These are phyloP conservation scores for Holothuria leucospilota DNA, from an alignment of 53 echinoderm and acorn worm genomes.

Conservation along the genomic window DNA sequence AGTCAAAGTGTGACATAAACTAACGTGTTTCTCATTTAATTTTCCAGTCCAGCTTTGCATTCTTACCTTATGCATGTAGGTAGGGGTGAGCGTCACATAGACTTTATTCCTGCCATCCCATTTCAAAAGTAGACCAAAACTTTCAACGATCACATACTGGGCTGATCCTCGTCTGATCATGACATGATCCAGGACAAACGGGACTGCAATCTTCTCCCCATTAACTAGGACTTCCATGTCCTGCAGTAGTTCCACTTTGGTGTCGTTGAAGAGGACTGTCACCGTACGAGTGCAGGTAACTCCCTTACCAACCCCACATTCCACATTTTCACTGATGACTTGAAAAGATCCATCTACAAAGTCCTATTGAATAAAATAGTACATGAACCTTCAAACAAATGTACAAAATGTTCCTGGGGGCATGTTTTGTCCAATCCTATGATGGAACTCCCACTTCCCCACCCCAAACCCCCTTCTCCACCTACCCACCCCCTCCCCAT, in stretches of 20 bases:
- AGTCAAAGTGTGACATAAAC: no score
- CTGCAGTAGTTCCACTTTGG: slow-evolving; percentile 72
- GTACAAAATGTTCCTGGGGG: no score
- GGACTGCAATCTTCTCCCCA: slow-evolving; percentile 57
- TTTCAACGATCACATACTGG: slow-evolving; percentile 78
- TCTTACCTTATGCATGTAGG: slow-evolving; percentile 81
- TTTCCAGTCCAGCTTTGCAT: not conserved
- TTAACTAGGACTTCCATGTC: slow-evolving; percentile 68
- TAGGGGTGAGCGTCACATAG: slow-evolving; percentile 79
- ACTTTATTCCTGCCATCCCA: slow-evolving; percentile 85
- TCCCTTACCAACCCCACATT: slow-evolving; percentile 72
- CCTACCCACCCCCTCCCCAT: no score
- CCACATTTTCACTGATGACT: slow-evolving; percentile 67
- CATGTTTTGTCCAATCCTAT: no score
- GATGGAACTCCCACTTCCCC: no score
- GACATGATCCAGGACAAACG: slow-evolving; percentile 75
- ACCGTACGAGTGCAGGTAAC: slow-evolving; percentile 85
- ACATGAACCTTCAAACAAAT: not conserved
- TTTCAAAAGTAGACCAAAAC: slow-evolving; percentile 75
- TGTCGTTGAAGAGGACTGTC: slow-evolving; percentile 64
- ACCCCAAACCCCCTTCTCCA: no score
- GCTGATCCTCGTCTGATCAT: slow-evolving; percentile 75
- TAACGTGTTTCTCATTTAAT: no score
- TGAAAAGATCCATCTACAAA: slow-evolving; percentile 64
- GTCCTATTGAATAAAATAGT: slow-evolving; percentile 54